Conservation (phyloP, 2,888 invertebrate genomes). For the Trichopoda pennipes region DNA sequence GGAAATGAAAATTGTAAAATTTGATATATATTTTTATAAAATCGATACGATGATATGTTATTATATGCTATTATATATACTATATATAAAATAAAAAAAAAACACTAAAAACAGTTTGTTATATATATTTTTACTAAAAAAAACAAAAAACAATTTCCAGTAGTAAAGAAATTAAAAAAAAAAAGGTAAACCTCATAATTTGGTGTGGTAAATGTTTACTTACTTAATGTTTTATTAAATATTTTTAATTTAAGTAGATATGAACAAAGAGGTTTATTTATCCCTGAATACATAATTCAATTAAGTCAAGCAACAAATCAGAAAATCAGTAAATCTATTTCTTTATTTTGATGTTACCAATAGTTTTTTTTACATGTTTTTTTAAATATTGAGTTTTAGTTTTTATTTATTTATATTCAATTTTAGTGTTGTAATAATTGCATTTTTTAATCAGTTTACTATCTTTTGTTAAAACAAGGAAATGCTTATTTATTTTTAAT, state of each 20-base stretch:
- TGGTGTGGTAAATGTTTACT: constrained; percentile 60
- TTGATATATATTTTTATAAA: constrained; percentile 68
- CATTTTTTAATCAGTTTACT: neutral
- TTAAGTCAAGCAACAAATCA: too few species aligned
- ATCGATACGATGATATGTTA: constrained; percentile 65
- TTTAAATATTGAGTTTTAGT: constrained; percentile 54
- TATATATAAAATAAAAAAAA: constrained; percentile 52
- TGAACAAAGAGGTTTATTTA: too few species aligned
- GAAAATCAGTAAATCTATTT: too few species aligned
- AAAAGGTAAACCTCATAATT: constrained; percentile 48
- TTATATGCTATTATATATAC: constrained; percentile 61
- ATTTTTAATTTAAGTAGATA: constrained; percentile 31
- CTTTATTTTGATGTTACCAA: too few species aligned
- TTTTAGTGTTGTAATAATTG: constrained; percentile 24
- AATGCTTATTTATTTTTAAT: too few species aligned
- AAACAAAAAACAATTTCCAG: constrained; percentile 17
- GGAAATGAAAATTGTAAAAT: constrained; percentile 65
- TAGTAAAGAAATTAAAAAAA: constrained; percentile 18
- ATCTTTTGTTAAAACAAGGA: neutral
- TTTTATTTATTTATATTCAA: constrained; percentile 51
- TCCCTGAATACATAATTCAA: too few species aligned
- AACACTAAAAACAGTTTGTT: constrained; percentile 52
- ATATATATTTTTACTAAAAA: constrained; percentile 49
- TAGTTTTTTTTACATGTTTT: constrained; percentile 49
- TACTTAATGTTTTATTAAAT: constrained; percentile 40